Base-by-base conservation (phyloP, 1,140 invertebrate genomes). In the Probaryconus sp. region DNA sequence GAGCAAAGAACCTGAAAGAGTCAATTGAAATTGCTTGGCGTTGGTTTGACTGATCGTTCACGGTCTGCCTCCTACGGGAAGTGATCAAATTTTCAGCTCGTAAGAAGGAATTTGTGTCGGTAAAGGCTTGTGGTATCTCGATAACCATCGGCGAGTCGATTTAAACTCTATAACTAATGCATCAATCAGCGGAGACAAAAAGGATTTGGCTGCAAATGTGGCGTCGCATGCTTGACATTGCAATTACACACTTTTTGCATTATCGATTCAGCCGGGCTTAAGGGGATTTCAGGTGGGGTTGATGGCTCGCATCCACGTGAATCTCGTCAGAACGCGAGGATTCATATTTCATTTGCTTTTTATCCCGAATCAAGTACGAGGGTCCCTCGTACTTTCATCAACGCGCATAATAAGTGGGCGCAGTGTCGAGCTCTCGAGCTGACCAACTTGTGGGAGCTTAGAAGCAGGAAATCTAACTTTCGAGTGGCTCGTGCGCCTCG, bases 21-120 rank as follows among this genome's bases (percentile, higher is more conserved):
- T 69, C 72, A 75, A 75, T 75, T 75, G 72, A 75, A 75, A 75
- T 75, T 75, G 64, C 65, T 70, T 43, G 72, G 72, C 65, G 72
- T 65, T 64, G 65, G 72, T 75, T 75, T 69, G 72, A 75, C 72
- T 75, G 72, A 75, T 75, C 72, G 72, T 75, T 69, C 51, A 75
- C 45, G 71, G 64, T 64, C 58, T 20, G 71, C 58, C 68, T 75
- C 17, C 58, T 50, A 56, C 71, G 71, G 56, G 18, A 63, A 68
- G 64, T 60, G 64, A 75, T 75, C 64, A 75, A 75, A 75, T 75
- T 75, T 75, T 75, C 47, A 64, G 58, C 45, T 28, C 50, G 71
- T 61, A 55, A 73, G 70, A 38, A 35, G 55, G 70, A 61, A 73
- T 73, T 73, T 47, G 69, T 60, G 53, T 60, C 69, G 42, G 58